Percentiles rank a stretch among this genome's conserved stretches.
phyloP scores from a whole-genome alignment of 2,113 vertebrate species.

The Nanger granti region DNA sequence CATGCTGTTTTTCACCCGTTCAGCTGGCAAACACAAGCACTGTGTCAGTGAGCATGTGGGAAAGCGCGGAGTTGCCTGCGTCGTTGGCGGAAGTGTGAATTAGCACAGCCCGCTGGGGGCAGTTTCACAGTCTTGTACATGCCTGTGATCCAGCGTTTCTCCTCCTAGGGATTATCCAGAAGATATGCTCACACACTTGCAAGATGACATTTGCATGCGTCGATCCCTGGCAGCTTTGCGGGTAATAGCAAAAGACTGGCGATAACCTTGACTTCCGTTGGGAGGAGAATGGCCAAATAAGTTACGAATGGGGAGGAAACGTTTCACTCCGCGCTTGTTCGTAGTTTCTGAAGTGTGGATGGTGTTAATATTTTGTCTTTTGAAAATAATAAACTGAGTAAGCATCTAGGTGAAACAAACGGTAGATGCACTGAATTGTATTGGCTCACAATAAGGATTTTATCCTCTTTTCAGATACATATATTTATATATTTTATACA shows the following conservation, averaged over 20 bases:
- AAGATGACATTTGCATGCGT: too few species aligned
- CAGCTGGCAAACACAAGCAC: background rate
- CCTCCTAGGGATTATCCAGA: background rate
- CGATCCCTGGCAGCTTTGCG: too few species aligned
- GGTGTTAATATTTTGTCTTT: background rate
- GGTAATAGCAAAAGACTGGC: background rate
- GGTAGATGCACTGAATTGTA: fast-evolving
- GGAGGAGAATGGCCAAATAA: background rate
- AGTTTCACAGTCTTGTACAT: background rate
- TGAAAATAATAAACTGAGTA: background rate
- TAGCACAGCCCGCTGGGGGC: background rate
- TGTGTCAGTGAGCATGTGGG: background rate
- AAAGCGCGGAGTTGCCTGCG: fast-evolving
- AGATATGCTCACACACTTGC: background rate
- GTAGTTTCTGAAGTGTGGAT: background rate
- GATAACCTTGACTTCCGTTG: background rate
- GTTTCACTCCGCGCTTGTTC: fast-evolving
- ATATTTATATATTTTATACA: background rate
- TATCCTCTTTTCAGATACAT: background rate
- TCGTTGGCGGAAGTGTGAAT: background rate
- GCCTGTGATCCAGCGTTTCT: background rate
- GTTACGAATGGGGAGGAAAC: background rate
- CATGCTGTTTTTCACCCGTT: background rate
- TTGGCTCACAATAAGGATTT: background rate
- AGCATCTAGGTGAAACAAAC: background rate